Percentiles rank a stretch among this genome's conserved stretches.
Conservation (phyloP, 2,888 invertebrate species). For the Eudemis profundana region DNA sequence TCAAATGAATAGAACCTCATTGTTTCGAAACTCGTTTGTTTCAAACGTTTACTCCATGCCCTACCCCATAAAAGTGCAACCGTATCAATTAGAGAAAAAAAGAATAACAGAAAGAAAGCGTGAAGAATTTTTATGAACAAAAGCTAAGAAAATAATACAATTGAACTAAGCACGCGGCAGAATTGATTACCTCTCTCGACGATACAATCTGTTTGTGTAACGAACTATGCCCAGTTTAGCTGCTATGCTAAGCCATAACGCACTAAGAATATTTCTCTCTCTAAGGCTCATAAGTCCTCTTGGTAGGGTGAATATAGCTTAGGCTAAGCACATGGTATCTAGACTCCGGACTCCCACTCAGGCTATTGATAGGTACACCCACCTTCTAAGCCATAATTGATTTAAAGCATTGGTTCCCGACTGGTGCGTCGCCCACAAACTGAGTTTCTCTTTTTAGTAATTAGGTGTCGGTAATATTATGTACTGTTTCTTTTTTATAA, state of each 20-base stretch:
- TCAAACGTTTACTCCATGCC: background rate
- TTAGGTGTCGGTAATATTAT: background rate
- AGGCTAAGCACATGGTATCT: constrained; percentile 23
- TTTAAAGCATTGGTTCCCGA: constrained; percentile 33
- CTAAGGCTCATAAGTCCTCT: constrained; percentile 13
- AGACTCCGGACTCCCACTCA: constrained; percentile 30
- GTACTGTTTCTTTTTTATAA: too few relatives aligned
- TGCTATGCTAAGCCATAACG: constrained; percentile 11
- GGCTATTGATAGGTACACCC: constrained; percentile 36
- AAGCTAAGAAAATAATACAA: constrained; percentile 31
- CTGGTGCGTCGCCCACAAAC: constrained; percentile 4
- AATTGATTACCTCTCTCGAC: constrained; percentile 41
- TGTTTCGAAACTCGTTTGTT: background rate
- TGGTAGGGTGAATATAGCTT: constrained; percentile 4
- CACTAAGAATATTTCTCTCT: constrained; percentile 11
- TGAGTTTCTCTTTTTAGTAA: background rate
- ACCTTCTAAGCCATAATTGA: constrained; percentile 39
- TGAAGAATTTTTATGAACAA: constrained; percentile 20
- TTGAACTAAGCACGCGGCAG: constrained; percentile 29
- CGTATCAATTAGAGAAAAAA: constrained; percentile 2
- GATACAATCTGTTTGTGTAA: constrained; percentile 43
- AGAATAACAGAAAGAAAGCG: background rate
- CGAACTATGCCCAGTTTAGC: constrained; percentile 32
- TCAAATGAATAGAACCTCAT: background rate
- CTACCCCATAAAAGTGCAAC: background rate